Base-by-base conservation (phyloP, 2,888 invertebrate genomes). In the Pasiphila rectangulata region DNA sequence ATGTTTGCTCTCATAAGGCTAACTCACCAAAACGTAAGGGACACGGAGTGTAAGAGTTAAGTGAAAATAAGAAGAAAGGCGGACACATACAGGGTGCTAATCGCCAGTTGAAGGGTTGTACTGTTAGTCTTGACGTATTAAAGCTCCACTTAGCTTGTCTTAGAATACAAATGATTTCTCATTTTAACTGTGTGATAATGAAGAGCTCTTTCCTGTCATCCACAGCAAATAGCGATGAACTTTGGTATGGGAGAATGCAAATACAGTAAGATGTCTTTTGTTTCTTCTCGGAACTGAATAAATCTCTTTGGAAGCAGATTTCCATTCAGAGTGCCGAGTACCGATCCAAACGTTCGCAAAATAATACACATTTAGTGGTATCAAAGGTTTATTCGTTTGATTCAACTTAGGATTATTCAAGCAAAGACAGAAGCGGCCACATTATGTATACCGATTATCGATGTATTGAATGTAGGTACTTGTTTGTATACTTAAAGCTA, bases 231-330 rank as follows among this genome's bases (percentile, higher is more conserved):
- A 17, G 34, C 6, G 34, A 7, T 10, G 10, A 7, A 21, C 35
- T 35, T 13, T 35, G 20, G 9, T 20, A 32, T 19, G 10, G 32
- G 17, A 17, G 4, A 32, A 32, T 32, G 32, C 17, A 32, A 32
- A 32, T 32, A 10, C 17, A n/a, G 17, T 32, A 19, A 30, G 30
- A 32, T 19, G 32, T 32, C 32, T 32, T 32, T 30, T 32, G 10
- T 32, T n/a, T n/a, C 17, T 32, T 19, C 17, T 17, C 17, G 4
- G 32, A 32, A 17, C 17, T 32, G 32, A 32, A 13, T 13, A 27
- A 32, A 32, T 16, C 10, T 32, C 17, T 32, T 32, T 17, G 30
- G 16, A 15, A 30, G n/a, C 15, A 34, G 34, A 20, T 34, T 20
- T 34, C 6, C 4, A 35, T n/a, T 32, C 30, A 7, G 17, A 32